Evolutionary conservation across 1,140 invertebrate species (phyloP).

Genomic region (Drosophila pandora): DNA sequence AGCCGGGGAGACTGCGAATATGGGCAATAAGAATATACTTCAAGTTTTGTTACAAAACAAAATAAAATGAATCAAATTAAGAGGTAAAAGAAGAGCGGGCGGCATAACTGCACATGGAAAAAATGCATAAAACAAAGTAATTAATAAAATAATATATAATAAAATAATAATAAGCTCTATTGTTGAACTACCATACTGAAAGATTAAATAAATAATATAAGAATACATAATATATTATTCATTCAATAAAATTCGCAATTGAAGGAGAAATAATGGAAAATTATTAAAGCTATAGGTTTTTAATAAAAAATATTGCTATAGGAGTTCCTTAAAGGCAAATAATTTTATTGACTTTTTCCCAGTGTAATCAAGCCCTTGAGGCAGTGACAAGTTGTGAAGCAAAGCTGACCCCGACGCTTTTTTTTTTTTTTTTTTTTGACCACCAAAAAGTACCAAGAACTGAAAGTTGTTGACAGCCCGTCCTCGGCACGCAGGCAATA

Average conservation of each 20-base stretch:
- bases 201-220: conserved; percentile 8
- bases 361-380: conserved; percentile 49
- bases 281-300: too few relatives aligned
- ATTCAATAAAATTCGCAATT: not conserved
- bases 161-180: conserved; percentile 3
- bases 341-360: conserved; percentile 5
- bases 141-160: not conserved
- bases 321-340: conserved; percentile 3
- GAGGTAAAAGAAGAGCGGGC: conserved; percentile 28
- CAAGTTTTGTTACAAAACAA: conserved; percentile 79
- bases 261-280: not conserved
- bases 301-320: too few relatives aligned
- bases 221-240: not conserved
- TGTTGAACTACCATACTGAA: not conserved
- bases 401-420: conserved; percentile 29
- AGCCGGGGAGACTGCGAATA: conserved; percentile 18
- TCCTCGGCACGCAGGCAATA: conserved; percentile 80
- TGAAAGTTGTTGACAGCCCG: conserved; percentile 49
- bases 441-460: conserved; percentile 1
- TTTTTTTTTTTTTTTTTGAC: conserved; percentile 21
- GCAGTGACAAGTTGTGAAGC: conserved; percentile 78
- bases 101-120: conserved; percentile 23
- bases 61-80: conserved; percentile 76
- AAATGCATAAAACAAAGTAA: not conserved
- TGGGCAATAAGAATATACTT: conserved; percentile 71